A percentile compares a stretch with the other conserved stretches of the same genome.
Evolutionary conservation across 2,888 invertebrate genomes (phyloP).

Genomic region (Pseudoips prasinana): DNA sequence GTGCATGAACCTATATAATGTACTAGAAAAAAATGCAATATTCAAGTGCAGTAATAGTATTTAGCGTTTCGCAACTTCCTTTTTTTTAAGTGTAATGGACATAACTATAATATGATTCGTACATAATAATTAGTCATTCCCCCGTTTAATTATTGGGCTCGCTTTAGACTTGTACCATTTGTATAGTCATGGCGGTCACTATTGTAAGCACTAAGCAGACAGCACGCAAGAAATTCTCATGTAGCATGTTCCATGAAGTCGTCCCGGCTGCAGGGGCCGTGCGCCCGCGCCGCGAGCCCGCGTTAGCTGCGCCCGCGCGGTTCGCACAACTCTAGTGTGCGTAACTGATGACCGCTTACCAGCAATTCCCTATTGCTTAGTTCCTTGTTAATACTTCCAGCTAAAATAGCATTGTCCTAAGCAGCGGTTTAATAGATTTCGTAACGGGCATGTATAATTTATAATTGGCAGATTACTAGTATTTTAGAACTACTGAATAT

Average conservation of each 20-base stretch:
- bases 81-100: no score
- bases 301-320: constrained; percentile 40
- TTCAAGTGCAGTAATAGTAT: no score
- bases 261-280: constrained; percentile 36
- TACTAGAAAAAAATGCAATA: no score
- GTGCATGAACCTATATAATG: no score
- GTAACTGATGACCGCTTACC: constrained; percentile 42
- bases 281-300: constrained; percentile 37
- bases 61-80: no score
- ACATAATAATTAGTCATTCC: no score
- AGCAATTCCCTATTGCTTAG: constrained; percentile 32
- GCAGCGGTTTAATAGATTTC: constrained; percentile 9
- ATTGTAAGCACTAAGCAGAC: constrained; percentile 34
- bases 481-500: no score
- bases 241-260: constrained; percentile 55
- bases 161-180: constrained; percentile 23
- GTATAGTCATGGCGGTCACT: constrained; percentile 26
- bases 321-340: constrained; percentile 41
- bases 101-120: no score
- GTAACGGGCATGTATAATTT: no score
- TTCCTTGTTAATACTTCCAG: constrained; percentile 27
- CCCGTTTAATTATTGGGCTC: no score
- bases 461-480: no score
- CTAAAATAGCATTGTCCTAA: constrained; percentile 22
- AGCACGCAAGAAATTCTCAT: constrained; percentile 45